Evolutionary conservation across 1,140 invertebrate genomes (phyloP).

Genomic region (Tetragonula clypearis): DNA sequence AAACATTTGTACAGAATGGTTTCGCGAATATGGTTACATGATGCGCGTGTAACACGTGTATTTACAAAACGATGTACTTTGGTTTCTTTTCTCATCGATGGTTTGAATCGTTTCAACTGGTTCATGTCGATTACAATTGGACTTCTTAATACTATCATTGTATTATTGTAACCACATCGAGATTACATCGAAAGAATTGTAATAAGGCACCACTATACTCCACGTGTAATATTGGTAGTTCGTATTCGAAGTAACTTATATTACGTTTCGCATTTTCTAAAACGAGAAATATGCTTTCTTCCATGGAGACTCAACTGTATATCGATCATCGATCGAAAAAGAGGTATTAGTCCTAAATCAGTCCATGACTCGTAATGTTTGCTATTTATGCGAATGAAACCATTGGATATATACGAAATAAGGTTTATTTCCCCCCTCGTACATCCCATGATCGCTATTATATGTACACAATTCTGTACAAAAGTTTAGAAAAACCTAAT

Average conservation of each 20-base stretch:
- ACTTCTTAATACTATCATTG: conserved; percentile 32
- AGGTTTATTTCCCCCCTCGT: conserved; percentile 62
- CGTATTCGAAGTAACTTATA: conserved; percentile 10
- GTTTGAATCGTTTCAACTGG: background rate
- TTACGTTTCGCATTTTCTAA: background rate
- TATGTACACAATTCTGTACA: conserved; percentile 74
- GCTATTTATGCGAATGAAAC: conserved; percentile 5
- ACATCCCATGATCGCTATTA: conserved; percentile 56
- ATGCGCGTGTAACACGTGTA: conserved; percentile 23
- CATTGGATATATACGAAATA: conserved; percentile 61
- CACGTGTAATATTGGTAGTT: conserved; percentile 37
- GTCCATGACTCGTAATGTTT: conserved; percentile 7
- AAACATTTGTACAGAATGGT: conserved; percentile 48
- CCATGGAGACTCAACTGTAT: background rate
- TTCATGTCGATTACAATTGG: conserved; percentile 23
- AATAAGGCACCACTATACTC: conserved; percentile 50
- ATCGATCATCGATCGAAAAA: conserved; percentile 1
- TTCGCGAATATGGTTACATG: conserved; percentile 10
- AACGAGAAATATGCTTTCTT: conserved; percentile 4
- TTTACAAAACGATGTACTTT: conserved; percentile 32
- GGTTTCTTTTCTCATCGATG: background rate
- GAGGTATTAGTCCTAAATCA: conserved; percentile 40
- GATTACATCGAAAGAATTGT: conserved; percentile 34
- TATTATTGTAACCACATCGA: conserved; percentile 24
- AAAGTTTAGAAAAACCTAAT: conserved; percentile 72